Percentiles rank a stretch among this genome's conserved stretches.
Conservation (phyloP, 2,797 vertebrate species). For the Ammospiza maritima region DNA sequence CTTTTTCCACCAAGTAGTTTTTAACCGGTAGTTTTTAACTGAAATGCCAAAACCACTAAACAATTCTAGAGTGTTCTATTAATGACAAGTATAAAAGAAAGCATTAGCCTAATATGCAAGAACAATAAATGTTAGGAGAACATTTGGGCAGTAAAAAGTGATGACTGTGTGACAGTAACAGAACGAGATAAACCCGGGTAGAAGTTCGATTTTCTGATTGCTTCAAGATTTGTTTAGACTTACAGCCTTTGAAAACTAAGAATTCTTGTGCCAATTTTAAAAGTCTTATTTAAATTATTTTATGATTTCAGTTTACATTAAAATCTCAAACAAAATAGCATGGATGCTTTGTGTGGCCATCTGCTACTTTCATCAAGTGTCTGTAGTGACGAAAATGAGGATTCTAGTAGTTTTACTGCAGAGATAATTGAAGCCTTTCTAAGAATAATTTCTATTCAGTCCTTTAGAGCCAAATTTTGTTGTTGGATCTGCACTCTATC, state of each 20-base stretch:
- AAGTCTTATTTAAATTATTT: slow-evolving; percentile 71
- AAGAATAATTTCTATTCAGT: slow-evolving; percentile 78
- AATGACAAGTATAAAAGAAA: background rate
- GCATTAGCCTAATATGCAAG: background rate
- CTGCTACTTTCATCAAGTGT: slow-evolving; percentile 75
- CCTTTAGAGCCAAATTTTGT: slow-evolving; percentile 73
- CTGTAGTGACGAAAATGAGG: slow-evolving; percentile 73
- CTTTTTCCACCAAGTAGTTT: background rate
- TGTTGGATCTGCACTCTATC: slow-evolving; percentile 67
- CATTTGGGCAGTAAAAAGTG: background rate
- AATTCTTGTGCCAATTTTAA: slow-evolving; percentile 41
- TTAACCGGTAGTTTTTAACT: background rate
- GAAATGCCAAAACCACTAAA: background rate
- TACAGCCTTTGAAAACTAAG: slow-evolving; percentile 17
- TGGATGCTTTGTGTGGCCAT: slow-evolving; percentile 74
- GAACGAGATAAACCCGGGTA: background rate
- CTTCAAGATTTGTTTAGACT: slow-evolving; percentile 1
- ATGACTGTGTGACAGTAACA: background rate
- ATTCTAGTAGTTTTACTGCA: slow-evolving; percentile 71
- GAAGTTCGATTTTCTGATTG: background rate
- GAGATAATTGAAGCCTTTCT: slow-evolving; percentile 78
- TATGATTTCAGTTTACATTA: slow-evolving; percentile 74
- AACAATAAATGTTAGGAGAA: background rate
- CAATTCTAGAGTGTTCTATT: background rate
- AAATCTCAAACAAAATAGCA: slow-evolving; percentile 78